Evolutionary conservation across 1,140 invertebrate species (phyloP), one percentile per base, ranked within the genome.

Genomic region (Zophobas atratus): DNA sequence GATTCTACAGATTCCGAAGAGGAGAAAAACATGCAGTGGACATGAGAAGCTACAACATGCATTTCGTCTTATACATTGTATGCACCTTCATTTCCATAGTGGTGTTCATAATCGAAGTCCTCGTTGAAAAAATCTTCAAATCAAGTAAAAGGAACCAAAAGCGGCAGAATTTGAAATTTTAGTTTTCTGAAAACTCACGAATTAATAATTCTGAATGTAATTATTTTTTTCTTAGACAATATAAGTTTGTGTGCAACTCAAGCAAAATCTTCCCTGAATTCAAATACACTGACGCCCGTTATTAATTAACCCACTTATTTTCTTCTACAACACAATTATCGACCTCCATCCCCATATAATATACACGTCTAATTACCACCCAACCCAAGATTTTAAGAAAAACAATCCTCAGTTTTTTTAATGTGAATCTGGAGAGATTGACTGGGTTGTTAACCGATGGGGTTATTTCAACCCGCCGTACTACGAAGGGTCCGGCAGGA

Each of bases 311-410:
- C n/a, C n/a, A n/a, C n/a, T n/a, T n/a, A n/a, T n/a, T n/a, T n/a
- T n/a, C n/a, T n/a, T n/a, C n/a, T n/a, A n/a, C n/a, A n/a, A n/a
- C n/a, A n/a, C n/a, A n/a, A n/a, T n/a, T n/a, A n/a, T n/a, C n/a
- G n/a, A n/a, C n/a, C n/a, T n/a, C n/a, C n/a, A n/a, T n/a, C 3
- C 3, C 43, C 2, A 46, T 56, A 56, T 33, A 60, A 36, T 60
- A 60, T 60, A 36, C 35, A 60, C 56, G 3, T 60, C 20, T 60
- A 60, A 60, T 60, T 60, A 20, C 35, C 33, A 36, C 56, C n/a
- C 1, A 60, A 5, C 2, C 35, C 38, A 60, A 60, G 46, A 6
- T 39, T 20, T 20, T 20, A 20, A 20, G 20, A 20, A 20, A 20
- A 20, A 20, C 20, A 20, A 20, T 20, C 20, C 20, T 0, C 20